phyloP scores from a whole-genome alignment of 2,888 invertebrate genomes.

The Dascillus cervinus region DNA sequence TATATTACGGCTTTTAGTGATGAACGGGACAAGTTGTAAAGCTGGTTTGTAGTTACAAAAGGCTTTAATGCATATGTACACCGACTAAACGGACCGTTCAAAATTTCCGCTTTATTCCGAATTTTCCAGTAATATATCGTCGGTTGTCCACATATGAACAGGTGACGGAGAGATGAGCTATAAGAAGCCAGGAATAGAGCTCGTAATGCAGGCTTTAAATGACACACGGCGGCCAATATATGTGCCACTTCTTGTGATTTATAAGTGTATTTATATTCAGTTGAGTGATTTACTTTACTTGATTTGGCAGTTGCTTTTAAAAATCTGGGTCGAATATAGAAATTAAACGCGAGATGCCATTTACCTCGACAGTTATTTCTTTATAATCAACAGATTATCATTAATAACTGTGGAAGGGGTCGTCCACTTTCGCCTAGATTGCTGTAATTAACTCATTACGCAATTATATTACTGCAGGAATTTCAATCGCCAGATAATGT shows the following conservation, averaged over 20 bases:
- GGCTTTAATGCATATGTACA: no score
- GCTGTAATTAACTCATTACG: no score
- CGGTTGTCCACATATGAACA: slow-evolving; percentile 19
- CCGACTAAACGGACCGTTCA: no score
- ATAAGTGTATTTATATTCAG: slow-evolving; percentile 21
- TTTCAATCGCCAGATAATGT: no score
- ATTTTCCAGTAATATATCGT: neutral
- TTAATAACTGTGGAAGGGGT: no score
- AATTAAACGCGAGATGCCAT: slow-evolving; percentile 18
- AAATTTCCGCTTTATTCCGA: no score
- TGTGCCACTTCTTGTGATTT: slow-evolving; percentile 20
- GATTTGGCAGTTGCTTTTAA: slow-evolving; percentile 16
- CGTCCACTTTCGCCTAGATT: no score
- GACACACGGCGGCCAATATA: slow-evolving; percentile 19
- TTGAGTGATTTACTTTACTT: slow-evolving; percentile 24
- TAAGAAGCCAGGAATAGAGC: slow-evolving; percentile 22
- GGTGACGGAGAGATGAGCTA: slow-evolving; percentile 23
- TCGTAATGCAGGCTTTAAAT: slow-evolving; percentile 24
- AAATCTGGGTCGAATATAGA: slow-evolving; percentile 21
- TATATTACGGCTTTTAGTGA: slow-evolving; percentile 17
- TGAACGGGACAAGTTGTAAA: slow-evolving; percentile 18
- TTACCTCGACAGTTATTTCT: slow-evolving; percentile 11
- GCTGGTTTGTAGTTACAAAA: slow-evolving; percentile 21
- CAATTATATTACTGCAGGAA: no score
- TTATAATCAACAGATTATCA: no score